phyloP scores from a whole-genome alignment of 2,113 vertebrate genomes.

The Heptranchias perlo region DNA sequence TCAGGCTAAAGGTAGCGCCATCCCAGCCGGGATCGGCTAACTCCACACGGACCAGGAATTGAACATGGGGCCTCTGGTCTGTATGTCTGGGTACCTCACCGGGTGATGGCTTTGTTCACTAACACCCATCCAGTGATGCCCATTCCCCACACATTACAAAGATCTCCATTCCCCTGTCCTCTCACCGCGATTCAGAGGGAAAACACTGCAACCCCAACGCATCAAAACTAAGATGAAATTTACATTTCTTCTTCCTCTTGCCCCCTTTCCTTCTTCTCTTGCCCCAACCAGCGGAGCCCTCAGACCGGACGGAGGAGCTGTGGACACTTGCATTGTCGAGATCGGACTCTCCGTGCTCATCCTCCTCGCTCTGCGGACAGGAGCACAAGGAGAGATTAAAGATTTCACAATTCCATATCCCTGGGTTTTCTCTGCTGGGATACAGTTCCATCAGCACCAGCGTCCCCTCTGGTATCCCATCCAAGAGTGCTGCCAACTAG shows the following conservation, averaged over 20 bases:
- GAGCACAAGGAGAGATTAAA: neutral
- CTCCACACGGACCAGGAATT: neutral
- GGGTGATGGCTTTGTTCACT: neutral
- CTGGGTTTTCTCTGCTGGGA: neutral
- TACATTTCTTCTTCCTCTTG: constrained; percentile 87
- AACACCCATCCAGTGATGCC: neutral
- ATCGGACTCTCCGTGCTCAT: constrained; percentile 90
- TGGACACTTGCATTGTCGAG: constrained; percentile 91
- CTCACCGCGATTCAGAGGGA: neutral
- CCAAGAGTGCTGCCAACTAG: neutral
- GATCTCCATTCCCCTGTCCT: neutral
- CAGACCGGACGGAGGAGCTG: constrained; percentile 84
- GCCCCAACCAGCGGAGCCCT: constrained; percentile 71
- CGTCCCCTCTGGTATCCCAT: neutral
- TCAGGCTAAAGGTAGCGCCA: neutral
- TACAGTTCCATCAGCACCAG: neutral
- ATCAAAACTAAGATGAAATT: constrained; percentile 4
- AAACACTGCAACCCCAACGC: neutral
- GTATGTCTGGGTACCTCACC: neutral
- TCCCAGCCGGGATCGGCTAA: too few relatives aligned
- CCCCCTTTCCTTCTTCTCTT: constrained; percentile 78
- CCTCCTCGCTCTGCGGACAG: constrained; percentile 81
- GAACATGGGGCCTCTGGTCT: neutral
- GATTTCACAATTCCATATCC: neutral
- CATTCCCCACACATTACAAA: neutral